Conservation (phyloP, 2,797 vertebrate genomes). For the Poecilia wingei region DNA sequence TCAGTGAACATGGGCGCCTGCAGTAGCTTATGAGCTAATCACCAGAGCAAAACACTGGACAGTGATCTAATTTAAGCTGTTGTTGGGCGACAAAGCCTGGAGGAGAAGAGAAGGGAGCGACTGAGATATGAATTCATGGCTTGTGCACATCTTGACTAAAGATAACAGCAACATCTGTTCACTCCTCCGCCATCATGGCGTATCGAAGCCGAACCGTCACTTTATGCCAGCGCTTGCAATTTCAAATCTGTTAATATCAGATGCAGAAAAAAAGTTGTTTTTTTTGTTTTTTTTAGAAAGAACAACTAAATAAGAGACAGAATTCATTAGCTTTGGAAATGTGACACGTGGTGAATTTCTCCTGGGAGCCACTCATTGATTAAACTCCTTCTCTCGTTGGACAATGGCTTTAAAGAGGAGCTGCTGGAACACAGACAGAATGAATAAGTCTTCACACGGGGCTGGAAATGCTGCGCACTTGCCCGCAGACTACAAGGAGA, state of each 20-base stretch:
- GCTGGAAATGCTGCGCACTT: constrained; percentile 43
- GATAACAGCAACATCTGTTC: constrained; percentile 57
- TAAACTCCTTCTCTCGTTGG: constrained; percentile 9
- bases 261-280: neutral
- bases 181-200: neutral
- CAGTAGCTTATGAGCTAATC: constrained; percentile 76
- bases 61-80: constrained; percentile 72
- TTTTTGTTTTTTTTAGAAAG: neutral
- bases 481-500: constrained; percentile 53
- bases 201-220: constrained; percentile 5
- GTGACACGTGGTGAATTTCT: constrained; percentile 22
- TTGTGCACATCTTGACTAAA: constrained; percentile 48
- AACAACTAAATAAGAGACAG: constrained; percentile 2
- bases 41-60: constrained; percentile 76
- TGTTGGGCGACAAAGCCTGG: constrained; percentile 60
- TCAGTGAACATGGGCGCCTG: constrained; percentile 57
- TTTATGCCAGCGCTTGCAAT: constrained; percentile 8
- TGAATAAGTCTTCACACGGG: constrained; percentile 56
- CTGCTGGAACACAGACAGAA: constrained; percentile 41
- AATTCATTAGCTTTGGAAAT: constrained; percentile 21
- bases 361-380: constrained; percentile 35
- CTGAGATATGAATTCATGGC: constrained; percentile 30
- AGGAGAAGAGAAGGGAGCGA: constrained; percentile 32
- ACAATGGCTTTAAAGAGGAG: constrained; percentile 24
- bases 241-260: constrained; percentile 2